A percentile compares a stretch with the other conserved stretches of the same genome.
These are phyloP conservation scores for Boleophthalmus pectinirostris DNA, from an alignment of 2,113 vertebrate genomes.

Conservation along the genomic window DNA sequence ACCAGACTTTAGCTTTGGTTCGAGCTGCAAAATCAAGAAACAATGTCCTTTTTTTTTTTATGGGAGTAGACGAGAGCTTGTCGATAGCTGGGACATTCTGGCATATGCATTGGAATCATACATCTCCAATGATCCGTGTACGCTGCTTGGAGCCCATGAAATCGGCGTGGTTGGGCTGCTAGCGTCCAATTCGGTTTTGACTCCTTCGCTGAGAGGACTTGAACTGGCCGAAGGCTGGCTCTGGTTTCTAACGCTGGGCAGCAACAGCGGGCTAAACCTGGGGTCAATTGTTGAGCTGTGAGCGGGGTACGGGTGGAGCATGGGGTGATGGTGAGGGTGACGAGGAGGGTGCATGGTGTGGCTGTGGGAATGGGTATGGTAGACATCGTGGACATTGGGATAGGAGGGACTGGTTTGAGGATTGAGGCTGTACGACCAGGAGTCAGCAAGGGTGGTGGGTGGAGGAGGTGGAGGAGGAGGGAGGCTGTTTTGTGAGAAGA, in stretches of 20 bases:
- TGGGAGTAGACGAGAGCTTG: neutral
- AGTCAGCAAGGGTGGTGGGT: constrained; percentile 79
- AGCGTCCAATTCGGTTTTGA: constrained; percentile 84
- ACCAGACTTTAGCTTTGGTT: constrained; percentile 92
- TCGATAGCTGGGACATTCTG: neutral
- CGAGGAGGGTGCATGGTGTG: constrained; percentile 78
- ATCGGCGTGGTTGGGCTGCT: constrained; percentile 77
- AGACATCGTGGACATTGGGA: constrained; percentile 89
- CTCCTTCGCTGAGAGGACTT: constrained; percentile 77
- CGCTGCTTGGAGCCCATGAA: constrained; percentile 82
- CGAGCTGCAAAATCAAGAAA: constrained; percentile 78
- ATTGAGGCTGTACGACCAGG: constrained; percentile 91
- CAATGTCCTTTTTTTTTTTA: neutral
- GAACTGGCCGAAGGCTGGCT: constrained; percentile 79
- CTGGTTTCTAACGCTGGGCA: constrained; percentile 81
- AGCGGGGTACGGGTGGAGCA: constrained; percentile 79
- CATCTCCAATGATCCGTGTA: constrained; percentile 91
- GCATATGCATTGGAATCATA: constrained; percentile 86
- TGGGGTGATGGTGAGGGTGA: constrained; percentile 72
- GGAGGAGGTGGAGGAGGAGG: constrained; percentile 78
- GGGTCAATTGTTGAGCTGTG: constrained; percentile 84
- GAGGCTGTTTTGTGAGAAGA: constrained; percentile 84
- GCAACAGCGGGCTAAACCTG: constrained; percentile 86
- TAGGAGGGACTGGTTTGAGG: constrained; percentile 86
- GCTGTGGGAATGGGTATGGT: constrained; percentile 85